phyloP scores from a whole-genome alignment of 2,888 invertebrate genomes.

The Caenorhabditis sp. region DNA sequence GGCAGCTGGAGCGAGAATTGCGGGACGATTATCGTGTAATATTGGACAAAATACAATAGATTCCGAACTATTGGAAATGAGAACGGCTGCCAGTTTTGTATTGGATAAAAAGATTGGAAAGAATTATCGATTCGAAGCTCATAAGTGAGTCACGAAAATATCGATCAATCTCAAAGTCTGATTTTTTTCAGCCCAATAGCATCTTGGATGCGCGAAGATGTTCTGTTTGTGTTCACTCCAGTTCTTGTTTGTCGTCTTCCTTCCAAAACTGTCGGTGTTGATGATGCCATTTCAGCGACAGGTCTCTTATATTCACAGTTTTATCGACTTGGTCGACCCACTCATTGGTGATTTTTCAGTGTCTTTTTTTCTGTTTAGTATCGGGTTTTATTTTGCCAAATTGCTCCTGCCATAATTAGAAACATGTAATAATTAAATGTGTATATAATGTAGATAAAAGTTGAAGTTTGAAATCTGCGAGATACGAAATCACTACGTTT shows the following conservation, averaged over 20 bases:
- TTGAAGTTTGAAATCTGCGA: neutral
- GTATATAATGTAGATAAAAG: neutral
- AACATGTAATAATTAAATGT: neutral
- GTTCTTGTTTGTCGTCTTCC: slow-evolving; percentile 73
- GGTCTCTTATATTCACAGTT: slow-evolving; percentile 73
- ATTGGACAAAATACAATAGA: slow-evolving; percentile 42
- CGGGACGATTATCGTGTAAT: slow-evolving; percentile 72
- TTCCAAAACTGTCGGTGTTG: slow-evolving; percentile 73
- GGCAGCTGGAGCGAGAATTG: slow-evolving; percentile 73
- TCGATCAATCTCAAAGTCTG: neutral
- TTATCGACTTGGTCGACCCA: slow-evolving; percentile 53
- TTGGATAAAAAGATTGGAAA: slow-evolving; percentile 67
- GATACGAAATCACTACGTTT: neutral
- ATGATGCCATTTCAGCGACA: slow-evolving; percentile 73
- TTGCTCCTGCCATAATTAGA: slow-evolving; percentile 5
- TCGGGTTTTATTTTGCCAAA: slow-evolving; percentile 5
- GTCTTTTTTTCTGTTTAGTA: slow-evolving; percentile 1
- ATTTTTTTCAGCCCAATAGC: slow-evolving; percentile 69
- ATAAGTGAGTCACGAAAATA: slow-evolving; percentile 52
- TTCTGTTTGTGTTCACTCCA: slow-evolving; percentile 73
- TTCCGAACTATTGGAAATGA: slow-evolving; percentile 71
- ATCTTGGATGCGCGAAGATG: slow-evolving; percentile 71
- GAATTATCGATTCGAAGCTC: slow-evolving; percentile 66
- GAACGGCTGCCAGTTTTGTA: slow-evolving; percentile 71
- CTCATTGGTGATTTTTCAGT: slow-evolving; percentile 23